phyloP scores from a whole-genome alignment of 2,888 invertebrate genomes.

The Lithophane ornitopus region DNA sequence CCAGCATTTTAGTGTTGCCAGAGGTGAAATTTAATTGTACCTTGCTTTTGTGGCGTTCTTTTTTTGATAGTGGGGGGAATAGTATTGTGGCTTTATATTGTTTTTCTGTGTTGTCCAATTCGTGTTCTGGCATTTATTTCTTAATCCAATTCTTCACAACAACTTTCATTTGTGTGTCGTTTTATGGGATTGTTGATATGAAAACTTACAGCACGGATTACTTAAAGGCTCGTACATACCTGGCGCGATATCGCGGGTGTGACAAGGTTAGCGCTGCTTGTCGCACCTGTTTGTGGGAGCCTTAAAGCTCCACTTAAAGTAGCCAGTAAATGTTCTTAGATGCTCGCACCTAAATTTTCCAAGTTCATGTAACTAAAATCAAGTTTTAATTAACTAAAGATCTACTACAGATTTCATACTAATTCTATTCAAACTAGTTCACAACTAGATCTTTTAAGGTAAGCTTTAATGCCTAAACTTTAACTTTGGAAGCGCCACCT shows the following conservation, averaged over 20 bases:
- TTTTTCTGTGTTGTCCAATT: background rate
- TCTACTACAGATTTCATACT: slow-evolving; percentile 31
- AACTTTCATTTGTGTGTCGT: background rate
- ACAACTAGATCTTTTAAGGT: slow-evolving; percentile 39
- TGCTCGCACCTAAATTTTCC: slow-evolving; percentile 8
- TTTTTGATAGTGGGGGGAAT: slow-evolving; percentile 21
- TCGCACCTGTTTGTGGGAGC: too few relatives aligned
- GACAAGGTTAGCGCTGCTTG: too few relatives aligned
- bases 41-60: slow-evolving; percentile 46
- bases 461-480: slow-evolving; percentile 34
- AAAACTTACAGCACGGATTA: too few relatives aligned
- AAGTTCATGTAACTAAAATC: slow-evolving; percentile 24
- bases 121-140: background rate
- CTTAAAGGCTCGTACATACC: too few relatives aligned
- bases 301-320: background rate
- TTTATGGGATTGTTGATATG: background rate
- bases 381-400: slow-evolving; percentile 54
- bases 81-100: slow-evolving; percentile 7
- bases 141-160: background rate
- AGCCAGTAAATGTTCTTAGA: background rate
- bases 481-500: slow-evolving; percentile 19
- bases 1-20: slow-evolving; percentile 56
- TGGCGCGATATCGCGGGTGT: too few relatives aligned
- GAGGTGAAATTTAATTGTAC: slow-evolving; percentile 61
- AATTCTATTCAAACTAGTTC: slow-evolving; percentile 48